These are phyloP conservation scores for Ctena decussata DNA, from an alignment of 2,888 invertebrate species.

Conservation along the genomic window DNA sequence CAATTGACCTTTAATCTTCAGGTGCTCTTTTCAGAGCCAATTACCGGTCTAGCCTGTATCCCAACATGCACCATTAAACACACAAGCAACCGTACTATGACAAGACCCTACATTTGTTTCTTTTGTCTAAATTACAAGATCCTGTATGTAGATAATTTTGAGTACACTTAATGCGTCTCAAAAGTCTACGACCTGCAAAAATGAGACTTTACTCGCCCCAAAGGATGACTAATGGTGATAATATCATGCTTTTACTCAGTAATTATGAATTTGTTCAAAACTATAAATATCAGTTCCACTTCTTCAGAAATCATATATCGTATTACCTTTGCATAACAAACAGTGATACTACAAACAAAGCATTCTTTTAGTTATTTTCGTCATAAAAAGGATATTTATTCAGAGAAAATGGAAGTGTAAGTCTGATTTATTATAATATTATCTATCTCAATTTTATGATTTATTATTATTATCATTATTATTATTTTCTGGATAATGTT, in stretches of 20 bases:
- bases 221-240: not conserved
- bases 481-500: no score
- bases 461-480: no score
- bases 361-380: no score
- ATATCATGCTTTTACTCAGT: not conserved
- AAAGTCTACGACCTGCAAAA: not conserved
- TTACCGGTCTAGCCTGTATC: not conserved
- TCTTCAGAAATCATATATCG: no score
- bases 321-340: no score
- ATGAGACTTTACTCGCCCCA: not conserved
- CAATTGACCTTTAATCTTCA: not conserved
- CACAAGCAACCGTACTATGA: not conserved
- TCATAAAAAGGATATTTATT: no score
- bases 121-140: not conserved
- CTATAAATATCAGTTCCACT: not conserved
- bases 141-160: slow-evolving; percentile 1
- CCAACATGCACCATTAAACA: not conserved
- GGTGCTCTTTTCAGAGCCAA: not conserved
- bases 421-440: no score
- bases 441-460: no score
- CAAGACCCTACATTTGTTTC: not conserved
- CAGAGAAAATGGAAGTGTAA: not conserved
- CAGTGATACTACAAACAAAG: no score
- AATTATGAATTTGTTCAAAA: not conserved
- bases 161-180: slow-evolving; percentile 10